phyloP scores from a whole-genome alignment of 2,888 invertebrate genomes.

The Trileptium ribeirensis region DNA sequence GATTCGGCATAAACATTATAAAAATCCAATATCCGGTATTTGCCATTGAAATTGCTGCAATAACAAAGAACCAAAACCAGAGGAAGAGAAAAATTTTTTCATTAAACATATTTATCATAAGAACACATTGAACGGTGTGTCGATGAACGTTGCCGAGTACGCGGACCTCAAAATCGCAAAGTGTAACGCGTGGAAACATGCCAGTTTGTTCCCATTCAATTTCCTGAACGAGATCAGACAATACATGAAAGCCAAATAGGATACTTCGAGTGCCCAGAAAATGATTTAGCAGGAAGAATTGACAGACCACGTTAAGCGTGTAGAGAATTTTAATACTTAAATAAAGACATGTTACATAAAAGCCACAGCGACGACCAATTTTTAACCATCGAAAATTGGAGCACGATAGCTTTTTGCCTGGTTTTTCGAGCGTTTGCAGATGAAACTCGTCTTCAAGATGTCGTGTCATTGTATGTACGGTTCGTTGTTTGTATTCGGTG shows the following conservation, averaged over 20 bases:
- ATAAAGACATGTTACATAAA: constrained; percentile 50
- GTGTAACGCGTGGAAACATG: constrained; percentile 50
- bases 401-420: constrained; percentile 12
- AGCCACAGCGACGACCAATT: constrained; percentile 48
- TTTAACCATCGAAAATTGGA: background rate
- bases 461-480: constrained; percentile 51
- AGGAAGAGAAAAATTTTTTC: constrained; percentile 47
- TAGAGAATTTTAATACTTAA: constrained; percentile 49
- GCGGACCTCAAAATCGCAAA: constrained; percentile 49
- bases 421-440: constrained; percentile 22
- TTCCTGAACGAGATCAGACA: constrained; percentile 47
- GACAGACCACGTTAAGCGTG: constrained; percentile 47
- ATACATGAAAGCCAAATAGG: constrained; percentile 48
- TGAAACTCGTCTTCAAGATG: constrained; percentile 52
- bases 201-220: constrained; percentile 52
- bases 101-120: constrained; percentile 52
- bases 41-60: constrained; percentile 47
- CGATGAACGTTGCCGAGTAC: constrained; percentile 33
- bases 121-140: constrained; percentile 50
- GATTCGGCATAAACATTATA: constrained; percentile 49
- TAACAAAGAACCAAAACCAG: constrained; percentile 50
- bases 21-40: constrained; percentile 49
- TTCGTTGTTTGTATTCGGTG: constrained; percentile 47
- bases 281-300: constrained; percentile 49
- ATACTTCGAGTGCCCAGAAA: constrained; percentile 47